These are phyloP conservation scores for Acropora yongei DNA, from an alignment of 64 coral and sea anemone species.

Conservation along the genomic window DNA sequence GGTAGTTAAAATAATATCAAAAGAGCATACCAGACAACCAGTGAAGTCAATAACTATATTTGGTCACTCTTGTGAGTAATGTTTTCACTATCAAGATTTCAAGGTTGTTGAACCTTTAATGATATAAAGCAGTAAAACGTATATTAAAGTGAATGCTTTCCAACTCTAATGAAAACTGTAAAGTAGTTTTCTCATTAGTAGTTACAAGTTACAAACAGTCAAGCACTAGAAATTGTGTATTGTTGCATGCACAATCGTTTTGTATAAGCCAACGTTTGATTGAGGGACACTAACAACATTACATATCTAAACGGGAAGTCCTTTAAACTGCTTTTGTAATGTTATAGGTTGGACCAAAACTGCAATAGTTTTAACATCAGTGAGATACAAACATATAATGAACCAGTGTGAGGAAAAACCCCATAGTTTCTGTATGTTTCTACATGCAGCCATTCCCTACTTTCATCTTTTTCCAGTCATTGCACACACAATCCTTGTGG, in stretches of 20 bases:
- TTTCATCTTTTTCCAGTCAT: neutral
- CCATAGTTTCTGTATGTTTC: neutral
- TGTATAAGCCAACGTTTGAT: neutral
- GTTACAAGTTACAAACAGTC: neutral
- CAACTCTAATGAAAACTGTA: neutral
- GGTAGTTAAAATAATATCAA: neutral
- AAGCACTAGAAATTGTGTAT: neutral
- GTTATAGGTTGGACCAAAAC: neutral
- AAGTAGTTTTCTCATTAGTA: neutral
- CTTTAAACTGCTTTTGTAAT: neutral
- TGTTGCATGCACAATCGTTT: neutral
- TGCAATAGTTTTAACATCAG: neutral
- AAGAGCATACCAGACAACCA: neutral
- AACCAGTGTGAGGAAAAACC: neutral
- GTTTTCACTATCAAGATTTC: neutral
- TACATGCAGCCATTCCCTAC: neutral
- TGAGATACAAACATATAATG: neutral
- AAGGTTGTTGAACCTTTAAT: neutral
- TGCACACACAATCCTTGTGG: neutral
- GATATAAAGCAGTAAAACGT: neutral
- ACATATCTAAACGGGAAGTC: neutral
- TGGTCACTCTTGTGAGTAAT: neutral
- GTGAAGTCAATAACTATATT: neutral
- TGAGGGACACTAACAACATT: neutral
- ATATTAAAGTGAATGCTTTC: neutral